Evolutionary conservation across 2,113 vertebrate species (phyloP).

Genomic region (Lepisosteus osseus): DNA sequence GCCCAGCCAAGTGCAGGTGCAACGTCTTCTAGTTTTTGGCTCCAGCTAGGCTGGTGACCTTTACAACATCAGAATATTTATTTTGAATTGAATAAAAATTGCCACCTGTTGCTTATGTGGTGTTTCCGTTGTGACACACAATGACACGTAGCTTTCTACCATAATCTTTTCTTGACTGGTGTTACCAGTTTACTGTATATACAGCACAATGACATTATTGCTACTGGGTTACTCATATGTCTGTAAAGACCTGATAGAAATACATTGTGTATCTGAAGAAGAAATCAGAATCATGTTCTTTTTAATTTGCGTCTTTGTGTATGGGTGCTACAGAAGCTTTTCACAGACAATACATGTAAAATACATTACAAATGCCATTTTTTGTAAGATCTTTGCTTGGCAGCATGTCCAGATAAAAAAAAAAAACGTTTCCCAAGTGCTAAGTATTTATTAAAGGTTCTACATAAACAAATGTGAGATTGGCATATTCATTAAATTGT

Average conservation of each 20-base stretch:
- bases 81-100: too few species aligned
- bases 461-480: slow-evolving; percentile 27
- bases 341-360: slow-evolving; percentile 12
- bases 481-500: slow-evolving; percentile 8
- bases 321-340: background rate
- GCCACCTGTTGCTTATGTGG: too few species aligned
- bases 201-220: too few species aligned
- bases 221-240: background rate
- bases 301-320: slow-evolving; percentile 20
- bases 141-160: too few species aligned
- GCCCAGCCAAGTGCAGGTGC: too few species aligned
- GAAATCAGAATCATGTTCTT: slow-evolving; percentile 19
- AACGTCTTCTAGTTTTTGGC: too few species aligned
- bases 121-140: too few species aligned
- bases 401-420: slow-evolving; percentile 20
- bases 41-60: too few species aligned
- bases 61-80: too few species aligned
- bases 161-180: too few species aligned
- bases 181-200: too few species aligned
- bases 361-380: slow-evolving; percentile 31
- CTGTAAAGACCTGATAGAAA: slow-evolving; percentile 15
- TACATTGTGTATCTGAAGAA: slow-evolving; percentile 12
- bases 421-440: slow-evolving; percentile 15
- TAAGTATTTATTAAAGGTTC: slow-evolving; percentile 20
- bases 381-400: slow-evolving; percentile 18